Evolutionary conservation across 37 sponge, comb jelly and placozoan genomes (phyloP).

Genomic region (Mnemiopsis leidyi): DNA sequence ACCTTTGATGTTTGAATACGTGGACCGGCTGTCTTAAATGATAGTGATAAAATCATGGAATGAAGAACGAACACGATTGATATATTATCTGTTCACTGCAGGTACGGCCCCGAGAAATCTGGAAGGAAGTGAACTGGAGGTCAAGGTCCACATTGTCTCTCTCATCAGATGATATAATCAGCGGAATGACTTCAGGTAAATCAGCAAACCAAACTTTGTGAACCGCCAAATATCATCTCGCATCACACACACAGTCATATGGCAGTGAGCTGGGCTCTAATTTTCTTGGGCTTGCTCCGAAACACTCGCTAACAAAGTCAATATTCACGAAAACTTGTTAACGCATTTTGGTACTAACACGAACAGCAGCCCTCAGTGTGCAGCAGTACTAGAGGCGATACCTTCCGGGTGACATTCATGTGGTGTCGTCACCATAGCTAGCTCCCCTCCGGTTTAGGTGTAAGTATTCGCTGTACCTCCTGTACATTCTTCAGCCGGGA

Average conservation of each 20-base stretch:
- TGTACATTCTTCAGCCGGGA: too few species aligned
- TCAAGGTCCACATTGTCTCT: neutral
- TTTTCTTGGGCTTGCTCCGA: neutral
- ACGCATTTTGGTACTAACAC: too few species aligned
- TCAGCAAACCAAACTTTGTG: neutral
- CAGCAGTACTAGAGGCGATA: too few species aligned
- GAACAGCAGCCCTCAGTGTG: too few species aligned
- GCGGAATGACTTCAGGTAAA: neutral
- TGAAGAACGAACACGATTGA: neutral
- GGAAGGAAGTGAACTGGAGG: neutral
- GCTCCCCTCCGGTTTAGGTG: too few species aligned
- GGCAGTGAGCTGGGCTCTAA: neutral
- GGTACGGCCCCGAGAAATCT: too few species aligned
- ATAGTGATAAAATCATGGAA: neutral
- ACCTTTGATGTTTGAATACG: neutral
- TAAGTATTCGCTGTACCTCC: too few species aligned
- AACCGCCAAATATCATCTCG: too few species aligned
- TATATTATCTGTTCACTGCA: neutral
- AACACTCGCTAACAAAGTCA: neutral
- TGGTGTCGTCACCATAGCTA: too few species aligned
- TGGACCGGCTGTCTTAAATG: neutral
- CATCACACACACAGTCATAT: neutral
- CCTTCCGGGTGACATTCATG: too few species aligned
- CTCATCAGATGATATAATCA: neutral
- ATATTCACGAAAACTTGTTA: neutral